A percentile compares a stretch with the other conserved stretches of the same genome.
Conservation (phyloP, 2,113 vertebrate genomes). For the Bufo bufo region DNA sequence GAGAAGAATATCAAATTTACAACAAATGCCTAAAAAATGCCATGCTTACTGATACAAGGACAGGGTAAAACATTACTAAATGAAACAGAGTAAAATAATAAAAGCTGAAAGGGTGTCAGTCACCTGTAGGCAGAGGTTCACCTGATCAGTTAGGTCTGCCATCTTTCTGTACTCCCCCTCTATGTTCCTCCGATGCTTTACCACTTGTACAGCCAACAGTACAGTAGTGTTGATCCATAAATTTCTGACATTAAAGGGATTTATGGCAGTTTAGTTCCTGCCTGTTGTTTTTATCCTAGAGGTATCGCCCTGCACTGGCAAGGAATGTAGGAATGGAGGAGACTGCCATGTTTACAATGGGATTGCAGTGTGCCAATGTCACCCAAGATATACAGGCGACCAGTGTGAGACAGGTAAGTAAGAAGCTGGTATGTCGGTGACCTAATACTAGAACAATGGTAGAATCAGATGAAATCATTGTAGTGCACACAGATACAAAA, state of each 20-base stretch:
- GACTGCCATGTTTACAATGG: conserved; percentile 63
- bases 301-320: conserved; percentile 68
- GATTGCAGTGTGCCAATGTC: conserved; percentile 67
- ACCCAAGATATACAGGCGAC: conserved; percentile 62
- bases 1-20: too few relatives aligned
- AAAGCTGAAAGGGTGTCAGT: too few relatives aligned
- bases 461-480: background rate
- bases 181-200: background rate
- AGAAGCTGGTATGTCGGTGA: background rate
- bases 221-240: background rate
- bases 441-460: background rate
- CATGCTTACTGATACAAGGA: too few relatives aligned
- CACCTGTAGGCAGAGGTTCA: too few relatives aligned
- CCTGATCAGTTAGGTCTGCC: background rate
- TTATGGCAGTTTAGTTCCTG: conserved; percentile 56
- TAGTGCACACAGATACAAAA: too few relatives aligned
- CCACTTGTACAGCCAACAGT: background rate
- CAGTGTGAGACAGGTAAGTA: conserved; percentile 71
- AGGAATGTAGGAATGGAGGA: conserved; percentile 70
- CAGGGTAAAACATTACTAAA: too few relatives aligned
- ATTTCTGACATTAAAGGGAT: conserved; percentile 36
- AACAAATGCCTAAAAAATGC: too few relatives aligned
- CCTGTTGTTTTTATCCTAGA: conserved; percentile 61
- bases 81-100: too few relatives aligned
- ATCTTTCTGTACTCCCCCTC: background rate